Evolutionary conservation across 2,113 vertebrate genomes (phyloP).

Genomic region (Saccopteryx leptura): DNA sequence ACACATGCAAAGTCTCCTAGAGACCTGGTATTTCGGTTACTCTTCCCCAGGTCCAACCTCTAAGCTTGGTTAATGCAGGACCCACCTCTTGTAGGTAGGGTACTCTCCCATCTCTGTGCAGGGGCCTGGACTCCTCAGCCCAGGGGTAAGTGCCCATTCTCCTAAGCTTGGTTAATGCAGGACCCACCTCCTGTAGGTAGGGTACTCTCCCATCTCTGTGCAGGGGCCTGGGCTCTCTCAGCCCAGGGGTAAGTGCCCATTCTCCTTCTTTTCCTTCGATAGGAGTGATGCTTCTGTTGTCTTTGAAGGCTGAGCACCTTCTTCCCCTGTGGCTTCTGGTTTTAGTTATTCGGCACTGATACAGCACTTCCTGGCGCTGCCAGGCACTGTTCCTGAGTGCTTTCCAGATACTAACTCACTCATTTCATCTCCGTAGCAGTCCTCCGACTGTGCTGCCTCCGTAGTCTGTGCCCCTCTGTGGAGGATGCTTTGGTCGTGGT

Average conservation of each 20-base stretch:
- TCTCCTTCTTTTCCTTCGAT: background rate
- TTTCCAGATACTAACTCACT: background rate
- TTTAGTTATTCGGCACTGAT: background rate
- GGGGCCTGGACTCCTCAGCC: background rate
- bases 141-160: background rate
- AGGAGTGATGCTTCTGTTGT: background rate
- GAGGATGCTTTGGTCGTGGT: fast-evolving
- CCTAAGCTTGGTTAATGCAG: background rate
- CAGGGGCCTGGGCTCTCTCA: background rate
- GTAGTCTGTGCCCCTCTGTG: background rate
- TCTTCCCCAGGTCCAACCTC: background rate
- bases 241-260: background rate
- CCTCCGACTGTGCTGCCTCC: background rate
- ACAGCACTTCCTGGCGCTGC: background rate
- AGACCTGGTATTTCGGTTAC: background rate
- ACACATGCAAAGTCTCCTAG: background rate
- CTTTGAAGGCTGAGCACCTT: background rate
- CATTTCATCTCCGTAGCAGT: background rate
- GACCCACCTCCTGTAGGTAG: background rate
- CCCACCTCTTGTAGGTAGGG: background rate
- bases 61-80: background rate
- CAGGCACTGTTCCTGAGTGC: background rate
- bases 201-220: background rate
- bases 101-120: background rate
- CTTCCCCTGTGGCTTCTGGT: background rate